These are phyloP conservation scores for Arion vulgaris DNA, from an alignment of 1,140 invertebrate species.

Conservation along the genomic window DNA sequence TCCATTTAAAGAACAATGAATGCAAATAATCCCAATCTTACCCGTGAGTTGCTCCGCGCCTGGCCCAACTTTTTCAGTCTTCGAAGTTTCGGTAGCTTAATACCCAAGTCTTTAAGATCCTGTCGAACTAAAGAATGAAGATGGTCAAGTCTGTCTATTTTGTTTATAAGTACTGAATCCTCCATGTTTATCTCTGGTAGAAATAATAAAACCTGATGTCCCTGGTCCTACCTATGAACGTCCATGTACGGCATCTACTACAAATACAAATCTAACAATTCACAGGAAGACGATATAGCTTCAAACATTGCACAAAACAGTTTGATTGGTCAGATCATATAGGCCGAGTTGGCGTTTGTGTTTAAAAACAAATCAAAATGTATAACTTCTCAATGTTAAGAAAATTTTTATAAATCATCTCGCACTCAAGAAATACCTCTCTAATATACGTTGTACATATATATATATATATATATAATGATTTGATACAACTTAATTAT, in stretches of 20 bases:
- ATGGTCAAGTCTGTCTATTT: conserved; percentile 57
- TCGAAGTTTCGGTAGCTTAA: conserved; percentile 67
- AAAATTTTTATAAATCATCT: too few species aligned
- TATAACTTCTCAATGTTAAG: neutral
- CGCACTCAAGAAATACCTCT: too few species aligned
- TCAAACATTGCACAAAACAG: conserved; percentile 37
- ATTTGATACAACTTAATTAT: too few species aligned
- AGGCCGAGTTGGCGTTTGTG: neutral
- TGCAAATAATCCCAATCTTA: neutral
- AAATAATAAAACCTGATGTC: neutral
- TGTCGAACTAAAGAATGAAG: conserved; percentile 59
- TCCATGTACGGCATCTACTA: too few species aligned
- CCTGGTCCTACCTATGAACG: neutral
- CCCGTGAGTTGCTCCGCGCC: conserved; percentile 11
- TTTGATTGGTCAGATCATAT: conserved; percentile 40
- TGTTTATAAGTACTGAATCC: conserved; percentile 48
- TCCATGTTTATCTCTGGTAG: conserved; percentile 37
- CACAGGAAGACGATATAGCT: conserved; percentile 3
- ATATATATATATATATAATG: too few species aligned
- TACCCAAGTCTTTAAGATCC: conserved; percentile 64
- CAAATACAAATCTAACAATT: too few species aligned
- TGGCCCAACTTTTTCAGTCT: conserved; percentile 56
- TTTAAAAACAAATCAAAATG: neutral
- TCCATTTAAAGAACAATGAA: too few species aligned
- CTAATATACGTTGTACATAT: too few species aligned